Evolutionary conservation across 1,140 invertebrate species (phyloP).

Genomic region (Drosophila prosaltans): DNA sequence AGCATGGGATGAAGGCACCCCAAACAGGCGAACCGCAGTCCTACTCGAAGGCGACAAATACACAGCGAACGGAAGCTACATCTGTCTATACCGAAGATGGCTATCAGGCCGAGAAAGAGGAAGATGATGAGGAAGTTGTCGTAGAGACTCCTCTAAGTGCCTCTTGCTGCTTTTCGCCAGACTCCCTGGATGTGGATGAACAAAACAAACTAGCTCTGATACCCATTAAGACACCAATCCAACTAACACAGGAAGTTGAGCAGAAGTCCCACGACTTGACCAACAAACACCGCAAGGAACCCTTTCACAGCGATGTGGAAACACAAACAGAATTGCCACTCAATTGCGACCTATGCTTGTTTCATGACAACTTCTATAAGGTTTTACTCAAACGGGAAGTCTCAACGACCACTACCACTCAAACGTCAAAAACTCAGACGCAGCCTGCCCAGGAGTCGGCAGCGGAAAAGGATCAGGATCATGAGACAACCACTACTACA

Average conservation of each 20-base stretch:
- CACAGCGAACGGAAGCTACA: constrained; percentile 66
- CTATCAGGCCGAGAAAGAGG: constrained; percentile 71
- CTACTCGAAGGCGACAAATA: constrained; percentile 66
- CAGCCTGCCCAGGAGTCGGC: constrained; percentile 61
- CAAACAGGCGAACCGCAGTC: constrained; percentile 17
- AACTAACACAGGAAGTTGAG: neutral
- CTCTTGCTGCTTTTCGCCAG: constrained; percentile 63
- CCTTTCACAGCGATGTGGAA: constrained; percentile 62
- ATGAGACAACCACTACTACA: constrained; percentile 79
- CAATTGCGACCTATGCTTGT: constrained; percentile 76
- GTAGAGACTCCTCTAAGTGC: constrained; percentile 20
- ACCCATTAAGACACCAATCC: constrained; percentile 45
- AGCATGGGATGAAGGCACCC: constrained; percentile 27
- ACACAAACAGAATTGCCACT: constrained; percentile 78
- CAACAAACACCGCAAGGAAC: constrained; percentile 3
- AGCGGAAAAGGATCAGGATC: constrained; percentile 63
- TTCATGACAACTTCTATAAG: constrained; percentile 82
- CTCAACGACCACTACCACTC: constrained; percentile 79
- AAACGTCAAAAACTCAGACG: constrained; percentile 71
- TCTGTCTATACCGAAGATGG: constrained; percentile 75
- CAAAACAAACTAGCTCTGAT: constrained; percentile 66
- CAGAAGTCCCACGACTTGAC: neutral
- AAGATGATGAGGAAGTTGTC: constrained; percentile 41
- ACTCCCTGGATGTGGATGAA: constrained; percentile 57
- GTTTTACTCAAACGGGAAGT: constrained; percentile 76